A percentile compares a stretch with the other conserved stretches of the same genome.
Conservation (phyloP, 2,797 vertebrate genomes). For the Chromobotia macracanthus region DNA sequence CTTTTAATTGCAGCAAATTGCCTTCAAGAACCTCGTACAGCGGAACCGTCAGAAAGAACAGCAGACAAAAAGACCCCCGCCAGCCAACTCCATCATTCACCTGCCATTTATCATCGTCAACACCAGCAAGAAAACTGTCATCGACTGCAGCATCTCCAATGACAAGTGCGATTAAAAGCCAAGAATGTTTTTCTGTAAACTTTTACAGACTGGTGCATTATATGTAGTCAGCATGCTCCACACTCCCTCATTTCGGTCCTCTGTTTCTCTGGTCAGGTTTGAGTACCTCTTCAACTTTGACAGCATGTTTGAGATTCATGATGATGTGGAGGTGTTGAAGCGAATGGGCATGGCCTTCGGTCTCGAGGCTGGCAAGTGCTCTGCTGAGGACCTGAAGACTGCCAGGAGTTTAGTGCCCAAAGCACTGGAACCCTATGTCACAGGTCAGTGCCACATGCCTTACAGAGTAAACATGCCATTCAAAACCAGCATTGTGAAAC, state of each 20-base stretch:
- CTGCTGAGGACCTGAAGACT: constrained; percentile 91
- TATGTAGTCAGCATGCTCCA: neutral
- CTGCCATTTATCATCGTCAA: constrained; percentile 98
- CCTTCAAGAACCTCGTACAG: constrained; percentile 98
- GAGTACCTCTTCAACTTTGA: constrained; percentile 99
- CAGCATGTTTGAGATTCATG: constrained; percentile 99
- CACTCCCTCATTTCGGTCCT: neutral
- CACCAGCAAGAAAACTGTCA: constrained; percentile 99
- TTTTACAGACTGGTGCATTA: no score
- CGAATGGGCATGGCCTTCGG: constrained; percentile 99
- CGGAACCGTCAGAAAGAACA: constrained; percentile 93
- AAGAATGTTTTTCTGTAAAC: no score
- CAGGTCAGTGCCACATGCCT: constrained; percentile 76
- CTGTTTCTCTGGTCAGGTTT: constrained; percentile 78
- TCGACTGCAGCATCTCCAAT: constrained; percentile 99
- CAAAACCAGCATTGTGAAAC: no score
- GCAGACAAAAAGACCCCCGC: constrained; percentile 88
- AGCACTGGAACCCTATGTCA: constrained; percentile 97
- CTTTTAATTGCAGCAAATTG: constrained; percentile 89
- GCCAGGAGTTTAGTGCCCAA: constrained; percentile 95
- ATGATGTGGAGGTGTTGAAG: constrained; percentile 98
- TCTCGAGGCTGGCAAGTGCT: constrained; percentile 94
- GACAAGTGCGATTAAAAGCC: constrained; percentile 83
- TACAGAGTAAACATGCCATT: neutral
- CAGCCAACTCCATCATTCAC: constrained; percentile 96